Conservation (phyloP, 2,797 vertebrate genomes). For the Tenualosa ilisha region DNA sequence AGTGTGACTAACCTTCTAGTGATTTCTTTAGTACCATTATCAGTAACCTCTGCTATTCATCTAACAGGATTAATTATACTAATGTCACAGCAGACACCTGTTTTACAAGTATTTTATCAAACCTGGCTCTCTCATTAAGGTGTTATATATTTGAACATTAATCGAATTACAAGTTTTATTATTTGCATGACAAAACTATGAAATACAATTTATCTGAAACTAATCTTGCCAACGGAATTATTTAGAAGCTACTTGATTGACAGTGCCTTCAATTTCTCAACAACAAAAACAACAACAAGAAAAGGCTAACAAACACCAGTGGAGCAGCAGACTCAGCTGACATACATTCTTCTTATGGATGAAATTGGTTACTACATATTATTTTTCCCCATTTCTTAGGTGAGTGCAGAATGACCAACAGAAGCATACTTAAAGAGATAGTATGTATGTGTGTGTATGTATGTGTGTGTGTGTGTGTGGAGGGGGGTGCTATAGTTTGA, state of each 20-base stretch:
- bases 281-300: not conserved
- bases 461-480: too few species aligned
- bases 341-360: not conserved
- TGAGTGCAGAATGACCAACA: not conserved
- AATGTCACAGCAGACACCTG: conserved; percentile 51
- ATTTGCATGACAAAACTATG: not conserved
- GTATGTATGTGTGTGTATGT: conserved; percentile 24
- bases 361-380: not conserved
- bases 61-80: conserved; percentile 60
- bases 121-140: not conserved
- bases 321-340: not conserved
- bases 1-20: conserved; percentile 17
- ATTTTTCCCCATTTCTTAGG: not conserved
- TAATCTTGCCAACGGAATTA: not conserved
- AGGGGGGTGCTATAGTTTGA: conserved; percentile 36
- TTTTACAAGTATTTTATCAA: conserved; percentile 3
- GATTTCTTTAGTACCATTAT: conserved; percentile 33
- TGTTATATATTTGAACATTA: not conserved
- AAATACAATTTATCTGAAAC: not conserved
- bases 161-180: not conserved
- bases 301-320: not conserved
- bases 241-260: not conserved
- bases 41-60: conserved; percentile 48
- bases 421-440: conserved; percentile 17
- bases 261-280: not conserved